Base-by-base conservation (phyloP, 2,888 invertebrate genomes). In the Protula sp. region DNA sequence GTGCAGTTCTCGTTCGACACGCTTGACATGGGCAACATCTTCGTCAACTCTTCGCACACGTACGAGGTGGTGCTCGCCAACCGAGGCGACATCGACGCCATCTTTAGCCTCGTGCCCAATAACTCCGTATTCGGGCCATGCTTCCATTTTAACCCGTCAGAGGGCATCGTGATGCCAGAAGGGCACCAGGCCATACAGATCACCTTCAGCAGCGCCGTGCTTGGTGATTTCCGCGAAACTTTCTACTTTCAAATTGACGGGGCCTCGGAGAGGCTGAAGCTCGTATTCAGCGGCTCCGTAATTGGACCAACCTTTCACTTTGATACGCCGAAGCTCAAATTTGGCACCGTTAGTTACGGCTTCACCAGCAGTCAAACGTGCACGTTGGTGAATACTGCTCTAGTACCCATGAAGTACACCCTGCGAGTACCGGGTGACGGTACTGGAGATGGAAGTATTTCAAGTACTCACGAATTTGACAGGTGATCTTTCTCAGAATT, bases 261-360 rank as follows among this genome's bases (percentile, higher is more conserved):
- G 14, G 70, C 73, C 45, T 76, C 76, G 9, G 69, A 77, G 3
- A 65, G 70, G 55, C 65, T 75, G 3, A 70, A 69, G 59, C 66
- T 79, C 47, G 68, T 63, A 27, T 78, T 80, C 65, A 79, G 79
- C 50, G 81, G 81, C 4, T 71, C 72, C 48, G 80, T 81, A 31
- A 78, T 81, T 63, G 81, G 81, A 47, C 81, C 81, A 63, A 81
- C 81, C 4, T 81, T 81, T 68, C 75, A 79, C 67, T 81, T 81
- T 70, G 77, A 80, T 73, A 72, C 75, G 5, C 72, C 78, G 19
- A 72, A 73, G 60, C 68, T 81, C 28, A 75, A 76, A 63, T 81
- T 80, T 74, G 80, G 80, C 60, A 70, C 71, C 22, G 74, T 81
- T 1, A 78, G 80, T 19, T 79, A 74, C 70, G 81, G 80, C 19